Evolutionary conservation across 2,797 vertebrate species (phyloP), one percentile per base, ranked within the genome.

Genomic region (Microctenopoma stevenorrisi): DNA sequence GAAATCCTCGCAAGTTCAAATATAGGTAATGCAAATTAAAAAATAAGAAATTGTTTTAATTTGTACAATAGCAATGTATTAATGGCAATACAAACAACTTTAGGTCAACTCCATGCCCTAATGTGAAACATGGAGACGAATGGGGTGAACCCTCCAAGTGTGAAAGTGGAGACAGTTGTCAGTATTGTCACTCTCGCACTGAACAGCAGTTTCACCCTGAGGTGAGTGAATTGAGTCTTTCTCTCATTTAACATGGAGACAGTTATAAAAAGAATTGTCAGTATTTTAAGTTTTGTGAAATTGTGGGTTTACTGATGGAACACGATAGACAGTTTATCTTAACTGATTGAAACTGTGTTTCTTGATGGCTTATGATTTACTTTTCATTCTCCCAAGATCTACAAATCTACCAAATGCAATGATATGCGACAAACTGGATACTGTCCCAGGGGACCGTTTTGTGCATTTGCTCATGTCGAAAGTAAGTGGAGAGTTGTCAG

Each of bases 161-260:
- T 71, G 96, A 96, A 58, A 94, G 95, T 7, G 96, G 95, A 63
- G 97, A 98, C 87, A 81, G 88, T 78, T 98, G 97, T 84, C 96
- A 95, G 79, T 96, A 96, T 87, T 98, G 96, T 90, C 97, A 98
- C 85, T 97, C 96, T n/a, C 96, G 96, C 76, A 97, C 96, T 0
- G 97, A 97, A 84, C 97, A 97, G 79, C 97, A 98, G 86, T 98
- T 98, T 87, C 97, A 98, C 80, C 97, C 97, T 0, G 97, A 98
- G 95, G 97, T 98, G 79, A 84, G 90, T 50, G 14, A 26, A 11
- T 46, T 51, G 49, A 9, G 3, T 38, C 22, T 40, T 48, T 38
- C 22, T 4, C 9, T 51, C 28, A 63, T 48, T 22, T 0, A 66
- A 43, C 11, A 14, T 25, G 1, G 33, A 2, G 1, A 38, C 25